These are phyloP conservation scores for Drosophila falleni DNA, from an alignment of 2,888 invertebrate species.

Conservation along the genomic window DNA sequence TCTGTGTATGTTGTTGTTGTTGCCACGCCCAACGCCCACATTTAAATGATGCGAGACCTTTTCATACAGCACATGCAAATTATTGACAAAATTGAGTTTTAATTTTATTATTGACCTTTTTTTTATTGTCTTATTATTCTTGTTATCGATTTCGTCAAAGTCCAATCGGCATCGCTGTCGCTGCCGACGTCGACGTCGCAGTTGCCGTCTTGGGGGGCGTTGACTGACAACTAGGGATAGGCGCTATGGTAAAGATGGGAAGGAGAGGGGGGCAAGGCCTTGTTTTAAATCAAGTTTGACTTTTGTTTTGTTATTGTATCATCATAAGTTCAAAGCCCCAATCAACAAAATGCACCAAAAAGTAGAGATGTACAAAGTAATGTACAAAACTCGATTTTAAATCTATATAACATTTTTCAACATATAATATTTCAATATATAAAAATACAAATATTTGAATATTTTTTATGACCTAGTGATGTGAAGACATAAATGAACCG, in stretches of 20 bases:
- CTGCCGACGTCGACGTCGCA: not conserved
- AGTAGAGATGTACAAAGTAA: conserved; percentile 2
- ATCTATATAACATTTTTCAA: too few species aligned
- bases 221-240: conserved; percentile 50
- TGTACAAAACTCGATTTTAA: too few species aligned
- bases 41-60: conserved; percentile 37
- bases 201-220: conserved; percentile 64
- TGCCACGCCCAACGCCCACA: conserved; percentile 35
- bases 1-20: conserved; percentile 18
- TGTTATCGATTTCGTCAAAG: conserved; percentile 34
- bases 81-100: conserved; percentile 52
- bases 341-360: conserved; percentile 62
- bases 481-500: too few species aligned
- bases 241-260: not conserved
- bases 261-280: conserved; percentile 13
- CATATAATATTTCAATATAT: too few species aligned
- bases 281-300: conserved; percentile 69
- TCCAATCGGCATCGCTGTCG: conserved; percentile 7
- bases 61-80: conserved; percentile 44
- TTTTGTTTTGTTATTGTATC: conserved; percentile 55
- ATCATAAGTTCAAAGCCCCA: conserved; percentile 76
- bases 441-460: too few species aligned
- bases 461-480: too few species aligned
- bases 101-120: conserved; percentile 47
- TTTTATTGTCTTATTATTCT: conserved; percentile 40